Evolutionary conservation across 2,797 vertebrate species (phyloP).

Genomic region (Odontamblyopus lacepedii): DNA sequence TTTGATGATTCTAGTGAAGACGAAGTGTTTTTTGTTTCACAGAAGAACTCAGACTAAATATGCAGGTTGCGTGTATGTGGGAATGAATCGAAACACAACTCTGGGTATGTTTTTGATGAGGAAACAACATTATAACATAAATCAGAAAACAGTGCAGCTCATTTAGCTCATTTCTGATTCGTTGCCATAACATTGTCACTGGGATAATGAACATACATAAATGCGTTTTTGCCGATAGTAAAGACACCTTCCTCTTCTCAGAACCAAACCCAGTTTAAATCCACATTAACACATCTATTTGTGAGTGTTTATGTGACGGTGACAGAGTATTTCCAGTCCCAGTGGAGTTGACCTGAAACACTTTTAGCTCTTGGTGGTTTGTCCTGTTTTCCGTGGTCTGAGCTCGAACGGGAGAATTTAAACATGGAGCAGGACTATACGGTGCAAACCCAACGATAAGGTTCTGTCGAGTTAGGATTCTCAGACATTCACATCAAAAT

Average conservation of each 20-base stretch:
- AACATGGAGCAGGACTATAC: background rate
- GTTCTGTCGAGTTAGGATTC: slow-evolving; percentile 1
- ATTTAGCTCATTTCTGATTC: too few relatives aligned
- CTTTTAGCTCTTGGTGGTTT: slow-evolving; percentile 15
- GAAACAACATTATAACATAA: too few relatives aligned
- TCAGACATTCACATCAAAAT: background rate
- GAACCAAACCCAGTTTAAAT: background rate
- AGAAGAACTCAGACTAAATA: too few relatives aligned
- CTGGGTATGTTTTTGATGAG: too few relatives aligned
- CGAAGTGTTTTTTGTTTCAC: too few relatives aligned
- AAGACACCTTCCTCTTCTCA: background rate
- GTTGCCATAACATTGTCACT: too few relatives aligned
- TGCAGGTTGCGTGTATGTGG: too few relatives aligned
- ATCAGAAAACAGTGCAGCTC: too few relatives aligned
- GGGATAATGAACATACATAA: too few relatives aligned
- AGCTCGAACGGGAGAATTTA: slow-evolving; percentile 23
- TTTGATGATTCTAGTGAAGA: too few relatives aligned
- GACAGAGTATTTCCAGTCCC: slow-evolving; percentile 9
- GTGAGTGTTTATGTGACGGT: slow-evolving; percentile 32
- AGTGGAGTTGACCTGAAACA: slow-evolving; percentile 21
- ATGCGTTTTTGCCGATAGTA: background rate
- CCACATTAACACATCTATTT: slow-evolving; percentile 23
- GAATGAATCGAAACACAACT: too few relatives aligned
- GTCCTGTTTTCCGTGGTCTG: slow-evolving; percentile 15
- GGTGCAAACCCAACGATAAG: slow-evolving; percentile 12